phyloP scores from a whole-genome alignment of 2,113 vertebrate genomes.

The Grantiella picta region DNA sequence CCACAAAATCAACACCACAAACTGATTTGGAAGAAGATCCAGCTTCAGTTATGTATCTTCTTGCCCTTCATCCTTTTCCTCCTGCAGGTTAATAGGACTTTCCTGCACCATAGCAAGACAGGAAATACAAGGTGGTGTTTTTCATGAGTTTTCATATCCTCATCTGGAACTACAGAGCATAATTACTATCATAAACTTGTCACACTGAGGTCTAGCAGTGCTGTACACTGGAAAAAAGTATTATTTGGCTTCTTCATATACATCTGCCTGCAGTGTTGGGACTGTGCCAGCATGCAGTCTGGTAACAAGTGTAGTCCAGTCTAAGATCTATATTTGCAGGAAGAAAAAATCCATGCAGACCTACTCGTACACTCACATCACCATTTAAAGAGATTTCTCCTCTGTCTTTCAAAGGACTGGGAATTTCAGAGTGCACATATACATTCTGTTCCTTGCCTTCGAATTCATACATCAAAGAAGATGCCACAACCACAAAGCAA shows the following conservation, averaged over 20 bases:
- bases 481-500: background rate
- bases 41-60: background rate
- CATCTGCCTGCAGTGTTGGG: slow-evolving; percentile 45
- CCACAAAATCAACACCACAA: background rate
- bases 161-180: background rate
- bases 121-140: background rate
- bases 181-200: background rate
- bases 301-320: background rate
- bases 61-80: background rate
- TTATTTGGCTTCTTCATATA: background rate
- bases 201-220: background rate
- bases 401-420: background rate
- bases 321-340: background rate
- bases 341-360: background rate
- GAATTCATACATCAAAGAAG: background rate
- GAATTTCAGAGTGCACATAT: background rate
- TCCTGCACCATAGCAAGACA: background rate
- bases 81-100: background rate
- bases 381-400: slow-evolving; percentile 41
- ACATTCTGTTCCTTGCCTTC: background rate
- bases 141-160: background rate
- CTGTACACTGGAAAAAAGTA: background rate
- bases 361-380: background rate
- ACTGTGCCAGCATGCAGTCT: slow-evolving; percentile 32
- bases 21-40: background rate